These are phyloP conservation scores for Scaptodrosophila lebanonensis DNA, from an alignment of 1,140 invertebrate genomes.

Conservation along the genomic window DNA sequence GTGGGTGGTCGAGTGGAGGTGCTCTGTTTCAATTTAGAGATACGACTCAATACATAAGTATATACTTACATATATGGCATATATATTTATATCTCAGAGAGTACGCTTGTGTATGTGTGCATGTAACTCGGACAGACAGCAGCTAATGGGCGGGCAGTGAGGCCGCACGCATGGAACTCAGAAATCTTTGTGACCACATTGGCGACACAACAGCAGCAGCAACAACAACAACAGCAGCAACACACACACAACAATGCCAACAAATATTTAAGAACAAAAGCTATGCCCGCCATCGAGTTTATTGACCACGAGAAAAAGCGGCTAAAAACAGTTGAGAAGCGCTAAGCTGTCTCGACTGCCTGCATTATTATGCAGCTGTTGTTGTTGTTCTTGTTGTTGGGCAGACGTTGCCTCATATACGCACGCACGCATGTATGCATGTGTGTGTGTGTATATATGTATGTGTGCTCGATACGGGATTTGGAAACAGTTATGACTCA, in stretches of 20 bases:
- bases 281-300: constrained; percentile 48
- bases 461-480: no score
- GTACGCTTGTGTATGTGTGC: constrained; percentile 33
- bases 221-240: constrained; percentile 30
- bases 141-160: no score
- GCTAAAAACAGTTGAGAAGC: constrained; percentile 61
- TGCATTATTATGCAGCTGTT: no score
- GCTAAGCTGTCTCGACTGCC: no score
- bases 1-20: neutral
- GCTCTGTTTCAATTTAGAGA: no score
- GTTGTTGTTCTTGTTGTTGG: no score
- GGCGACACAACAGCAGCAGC: constrained; percentile 6
- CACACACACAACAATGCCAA: constrained; percentile 39
- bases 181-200: constrained; percentile 38
- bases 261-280: constrained; percentile 67
- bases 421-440: no score
- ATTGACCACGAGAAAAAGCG: constrained; percentile 57
- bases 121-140: constrained; percentile 36
- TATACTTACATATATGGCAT: neutral
- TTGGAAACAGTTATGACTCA: no score
- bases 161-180: constrained; percentile 31
- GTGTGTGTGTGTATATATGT: no score
- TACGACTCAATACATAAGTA: neutral
- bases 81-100: neutral
- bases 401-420: no score